Conservation (phyloP, 2,113 vertebrate species). For the Indicator maculatus region DNA sequence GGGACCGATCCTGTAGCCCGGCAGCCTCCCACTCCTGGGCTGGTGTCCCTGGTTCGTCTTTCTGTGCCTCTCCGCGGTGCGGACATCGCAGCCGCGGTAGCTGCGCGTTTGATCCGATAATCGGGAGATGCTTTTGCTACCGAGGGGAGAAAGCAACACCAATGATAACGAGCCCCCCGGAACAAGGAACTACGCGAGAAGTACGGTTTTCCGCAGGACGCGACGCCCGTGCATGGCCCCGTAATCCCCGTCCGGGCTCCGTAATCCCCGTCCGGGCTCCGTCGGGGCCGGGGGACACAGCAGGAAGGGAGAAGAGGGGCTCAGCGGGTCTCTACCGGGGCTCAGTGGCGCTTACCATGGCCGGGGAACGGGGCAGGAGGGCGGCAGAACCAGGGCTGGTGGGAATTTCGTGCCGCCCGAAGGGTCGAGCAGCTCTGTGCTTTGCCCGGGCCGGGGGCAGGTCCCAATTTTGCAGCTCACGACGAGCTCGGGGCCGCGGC, state of each 20-base stretch:
- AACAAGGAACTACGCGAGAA: not conserved
- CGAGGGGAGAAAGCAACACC: not conserved
- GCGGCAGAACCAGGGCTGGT: not conserved
- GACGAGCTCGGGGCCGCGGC: not conserved
- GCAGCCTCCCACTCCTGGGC: not conserved
- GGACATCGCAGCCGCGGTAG: not conserved
- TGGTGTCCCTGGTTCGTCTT: not conserved
- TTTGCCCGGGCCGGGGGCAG: not conserved
- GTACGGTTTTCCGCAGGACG: not conserved
- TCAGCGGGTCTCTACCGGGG: not conserved
- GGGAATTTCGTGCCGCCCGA: rapidly evolving
- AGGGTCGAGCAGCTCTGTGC: no score
- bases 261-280: not conserved
- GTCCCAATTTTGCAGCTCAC: not conserved
- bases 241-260: not conserved
- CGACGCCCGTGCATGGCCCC: not conserved
- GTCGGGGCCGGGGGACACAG: not conserved
- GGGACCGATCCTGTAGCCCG: not conserved
- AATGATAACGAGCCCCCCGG: not conserved
- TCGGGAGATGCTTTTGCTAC: not conserved
- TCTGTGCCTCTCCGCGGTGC: not conserved
- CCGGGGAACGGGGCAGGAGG: not conserved
- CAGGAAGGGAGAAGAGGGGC: not conserved
- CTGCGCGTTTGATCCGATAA: not conserved
- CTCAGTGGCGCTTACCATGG: not conserved